Conservation (phyloP, 92 coral and sea anemone species). For the Umimayanthus chanpuru region DNA sequence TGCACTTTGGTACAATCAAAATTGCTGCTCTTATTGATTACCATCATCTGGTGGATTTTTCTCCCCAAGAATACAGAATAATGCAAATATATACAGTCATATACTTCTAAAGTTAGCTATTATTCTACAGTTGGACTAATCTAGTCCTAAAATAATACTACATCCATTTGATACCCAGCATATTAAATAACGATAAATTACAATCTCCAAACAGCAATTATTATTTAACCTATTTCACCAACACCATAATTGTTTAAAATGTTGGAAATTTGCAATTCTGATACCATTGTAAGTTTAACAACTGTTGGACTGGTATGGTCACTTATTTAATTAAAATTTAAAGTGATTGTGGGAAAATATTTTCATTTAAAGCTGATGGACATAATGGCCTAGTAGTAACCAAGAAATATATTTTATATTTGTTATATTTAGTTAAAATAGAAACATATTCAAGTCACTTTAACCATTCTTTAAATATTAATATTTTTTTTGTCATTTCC, state of each 20-base stretch:
- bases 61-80: neutral
- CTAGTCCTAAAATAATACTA: neutral
- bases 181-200: neutral
- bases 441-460: neutral
- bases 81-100: no score
- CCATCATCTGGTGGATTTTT: neutral
- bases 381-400: neutral
- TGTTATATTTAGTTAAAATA: neutral
- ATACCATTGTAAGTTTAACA: neutral
- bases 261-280: slow-evolving; percentile 16
- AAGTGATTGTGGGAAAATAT: neutral
- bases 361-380: neutral
- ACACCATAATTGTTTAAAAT: slow-evolving; percentile 4
- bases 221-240: neutral
- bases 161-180: neutral
- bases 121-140: neutral
- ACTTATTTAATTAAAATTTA: neutral
- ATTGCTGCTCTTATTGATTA: neutral
- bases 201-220: neutral
- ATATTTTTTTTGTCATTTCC: neutral
- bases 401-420: neutral
- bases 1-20: neutral
- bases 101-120: neutral
- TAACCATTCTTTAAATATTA: neutral
- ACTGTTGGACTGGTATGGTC: neutral